Evolutionary conservation across 2,888 invertebrate genomes (phyloP).

Genomic region (Nysson spinosus): DNA sequence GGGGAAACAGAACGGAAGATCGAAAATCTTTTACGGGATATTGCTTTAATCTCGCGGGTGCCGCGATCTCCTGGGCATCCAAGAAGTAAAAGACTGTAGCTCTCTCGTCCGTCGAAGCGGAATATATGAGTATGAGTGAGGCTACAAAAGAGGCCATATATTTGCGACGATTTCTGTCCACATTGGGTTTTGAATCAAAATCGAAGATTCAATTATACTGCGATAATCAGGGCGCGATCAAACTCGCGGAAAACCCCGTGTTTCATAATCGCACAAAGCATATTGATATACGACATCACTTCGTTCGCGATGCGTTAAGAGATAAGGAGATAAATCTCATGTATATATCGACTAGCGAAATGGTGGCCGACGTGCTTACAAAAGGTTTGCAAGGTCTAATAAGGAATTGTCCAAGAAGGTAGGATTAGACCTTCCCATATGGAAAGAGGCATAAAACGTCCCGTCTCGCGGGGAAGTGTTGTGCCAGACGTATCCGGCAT

Average conservation of each 20-base stretch:
- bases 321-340: not conserved
- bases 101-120: slow-evolving; percentile 9
- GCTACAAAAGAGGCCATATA: slow-evolving; percentile 10
- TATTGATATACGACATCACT: slow-evolving; percentile 17
- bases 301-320: not conserved
- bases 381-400: slow-evolving; percentile 8
- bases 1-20: not conserved
- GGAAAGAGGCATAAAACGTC: not conserved
- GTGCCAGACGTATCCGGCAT: no score
- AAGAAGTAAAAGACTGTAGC: slow-evolving; percentile 4
- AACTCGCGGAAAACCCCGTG: slow-evolving; percentile 3
- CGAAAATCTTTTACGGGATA: slow-evolving; percentile 1
- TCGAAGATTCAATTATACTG: not conserved
- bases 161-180: slow-evolving; percentile 1
- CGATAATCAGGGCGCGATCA: slow-evolving; percentile 10
- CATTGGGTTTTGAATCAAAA: not conserved
- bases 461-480: slow-evolving; percentile 38
- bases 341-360: slow-evolving; percentile 2
- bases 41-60: not conserved
- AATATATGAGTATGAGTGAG: slow-evolving; percentile 10
- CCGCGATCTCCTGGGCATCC: slow-evolving; percentile 8
- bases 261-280: slow-evolving; percentile 19
- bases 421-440: not conserved
- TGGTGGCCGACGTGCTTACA: slow-evolving; percentile 13
- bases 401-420: not conserved